phyloP scores from a whole-genome alignment of 2,113 vertebrate genomes.

The Cyphomyrus plagiostoma region DNA sequence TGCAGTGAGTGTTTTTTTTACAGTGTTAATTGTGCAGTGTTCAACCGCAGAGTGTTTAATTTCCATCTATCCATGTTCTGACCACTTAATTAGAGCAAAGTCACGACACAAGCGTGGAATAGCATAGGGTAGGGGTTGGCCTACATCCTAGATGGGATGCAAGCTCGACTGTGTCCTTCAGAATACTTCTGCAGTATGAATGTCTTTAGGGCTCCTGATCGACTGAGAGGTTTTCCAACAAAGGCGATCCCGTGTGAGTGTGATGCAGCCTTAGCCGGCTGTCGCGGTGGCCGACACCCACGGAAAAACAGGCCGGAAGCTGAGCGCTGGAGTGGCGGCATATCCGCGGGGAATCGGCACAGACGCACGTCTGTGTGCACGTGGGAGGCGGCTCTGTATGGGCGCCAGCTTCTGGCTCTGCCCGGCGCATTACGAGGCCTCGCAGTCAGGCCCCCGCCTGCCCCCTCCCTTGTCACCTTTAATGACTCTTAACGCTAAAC shows the following conservation, averaged over 20 bases:
- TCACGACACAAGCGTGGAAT: neutral
- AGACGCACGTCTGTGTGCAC: neutral
- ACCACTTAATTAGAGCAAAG: neutral
- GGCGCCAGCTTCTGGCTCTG: neutral
- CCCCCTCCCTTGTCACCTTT: neutral
- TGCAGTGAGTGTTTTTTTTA: too few relatives aligned
- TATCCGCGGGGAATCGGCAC: neutral
- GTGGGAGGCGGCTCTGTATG: neutral
- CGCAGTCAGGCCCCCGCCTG: neutral
- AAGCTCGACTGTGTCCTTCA: neutral
- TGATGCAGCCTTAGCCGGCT: neutral
- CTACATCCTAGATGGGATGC: neutral
- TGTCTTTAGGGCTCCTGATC: neutral
- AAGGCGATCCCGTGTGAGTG: neutral
- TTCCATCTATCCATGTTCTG: neutral
- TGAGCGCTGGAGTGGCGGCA: neutral
- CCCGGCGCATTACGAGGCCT: neutral
- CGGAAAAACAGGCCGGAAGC: neutral
- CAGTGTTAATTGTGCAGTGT: too few relatives aligned
- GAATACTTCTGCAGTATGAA: neutral
- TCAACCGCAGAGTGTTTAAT: too few relatives aligned
- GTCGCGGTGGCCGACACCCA: neutral
- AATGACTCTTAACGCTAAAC: neutral
- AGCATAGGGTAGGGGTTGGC: neutral
- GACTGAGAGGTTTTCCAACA: neutral